Evolutionary conservation across 2,113 vertebrate genomes (phyloP).

Genomic region (Pristiophorus japonicus): DNA sequence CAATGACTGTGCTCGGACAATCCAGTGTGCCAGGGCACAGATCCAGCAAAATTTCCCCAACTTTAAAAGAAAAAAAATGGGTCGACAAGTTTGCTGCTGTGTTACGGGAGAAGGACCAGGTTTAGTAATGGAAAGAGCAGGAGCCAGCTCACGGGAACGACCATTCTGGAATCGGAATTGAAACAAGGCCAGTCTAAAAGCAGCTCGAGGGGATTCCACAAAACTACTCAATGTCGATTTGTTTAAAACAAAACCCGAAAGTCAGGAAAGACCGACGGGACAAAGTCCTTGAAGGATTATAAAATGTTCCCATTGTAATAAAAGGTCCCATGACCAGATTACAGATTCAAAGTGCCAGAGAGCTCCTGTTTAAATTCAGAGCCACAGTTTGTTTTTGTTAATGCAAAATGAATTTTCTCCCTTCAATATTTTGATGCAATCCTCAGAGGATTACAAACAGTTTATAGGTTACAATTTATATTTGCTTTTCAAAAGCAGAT

Average conservation of each 20-base stretch:
- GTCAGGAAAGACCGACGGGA: background rate
- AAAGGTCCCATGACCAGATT: background rate
- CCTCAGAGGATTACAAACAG: background rate
- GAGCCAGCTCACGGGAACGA: background rate
- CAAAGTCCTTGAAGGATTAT: background rate
- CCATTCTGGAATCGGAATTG: background rate
- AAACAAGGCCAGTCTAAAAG: background rate
- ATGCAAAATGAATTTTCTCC: background rate
- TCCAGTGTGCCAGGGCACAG: background rate
- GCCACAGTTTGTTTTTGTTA: background rate
- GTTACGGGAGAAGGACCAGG: background rate
- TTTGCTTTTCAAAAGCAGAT: slow-evolving; percentile 24
- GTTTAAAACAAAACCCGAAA: background rate
- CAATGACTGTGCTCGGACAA: background rate
- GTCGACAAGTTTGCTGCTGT: background rate
- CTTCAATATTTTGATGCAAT: background rate
- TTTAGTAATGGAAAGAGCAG: background rate
- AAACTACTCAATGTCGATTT: background rate
- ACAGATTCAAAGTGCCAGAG: background rate
- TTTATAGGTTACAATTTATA: background rate
- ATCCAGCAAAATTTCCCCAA: background rate
- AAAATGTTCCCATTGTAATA: background rate
- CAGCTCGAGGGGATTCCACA: background rate
- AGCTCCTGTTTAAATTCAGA: background rate
- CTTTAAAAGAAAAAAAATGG: no score